phyloP scores from a whole-genome alignment of 2,113 vertebrate species.

The Noctilio leporinus region DNA sequence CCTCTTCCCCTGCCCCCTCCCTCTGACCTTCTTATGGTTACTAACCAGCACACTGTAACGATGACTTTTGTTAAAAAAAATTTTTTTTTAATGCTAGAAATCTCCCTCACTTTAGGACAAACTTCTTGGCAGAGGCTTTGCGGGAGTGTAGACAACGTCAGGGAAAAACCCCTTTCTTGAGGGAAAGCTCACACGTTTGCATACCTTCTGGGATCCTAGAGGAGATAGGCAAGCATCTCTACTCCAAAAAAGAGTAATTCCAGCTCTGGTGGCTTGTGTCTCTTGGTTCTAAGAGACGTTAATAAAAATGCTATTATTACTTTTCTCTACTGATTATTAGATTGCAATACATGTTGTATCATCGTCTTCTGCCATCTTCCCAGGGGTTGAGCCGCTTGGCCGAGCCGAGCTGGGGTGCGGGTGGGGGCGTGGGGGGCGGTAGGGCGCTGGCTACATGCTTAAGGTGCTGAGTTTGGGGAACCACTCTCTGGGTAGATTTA shows the following conservation, averaged over 20 bases:
- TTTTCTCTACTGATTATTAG: background rate
- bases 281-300: background rate
- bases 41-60: background rate
- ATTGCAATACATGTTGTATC: background rate
- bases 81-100: constrained; percentile 2
- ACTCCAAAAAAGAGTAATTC: background rate
- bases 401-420: too few species aligned
- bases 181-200: constrained; percentile 19
- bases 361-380: accelerated
- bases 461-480: background rate
- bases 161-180: constrained; percentile 40
- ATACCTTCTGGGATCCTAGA: background rate
- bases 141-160: background rate
- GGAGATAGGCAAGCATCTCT: background rate
- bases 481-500: background rate
- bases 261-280: background rate
- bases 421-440: too few species aligned
- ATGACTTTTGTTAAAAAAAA: constrained; percentile 4
- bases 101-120: constrained; percentile 5
- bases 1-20: background rate
- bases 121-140: constrained; percentile 27
- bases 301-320: background rate
- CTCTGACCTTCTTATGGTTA: constrained; percentile 32
- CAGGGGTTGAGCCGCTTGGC: background rate
- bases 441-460: accelerated